These are phyloP conservation scores for Trichomycterus rosablanca DNA, from an alignment of 2,113 vertebrate genomes.

Conservation along the genomic window DNA sequence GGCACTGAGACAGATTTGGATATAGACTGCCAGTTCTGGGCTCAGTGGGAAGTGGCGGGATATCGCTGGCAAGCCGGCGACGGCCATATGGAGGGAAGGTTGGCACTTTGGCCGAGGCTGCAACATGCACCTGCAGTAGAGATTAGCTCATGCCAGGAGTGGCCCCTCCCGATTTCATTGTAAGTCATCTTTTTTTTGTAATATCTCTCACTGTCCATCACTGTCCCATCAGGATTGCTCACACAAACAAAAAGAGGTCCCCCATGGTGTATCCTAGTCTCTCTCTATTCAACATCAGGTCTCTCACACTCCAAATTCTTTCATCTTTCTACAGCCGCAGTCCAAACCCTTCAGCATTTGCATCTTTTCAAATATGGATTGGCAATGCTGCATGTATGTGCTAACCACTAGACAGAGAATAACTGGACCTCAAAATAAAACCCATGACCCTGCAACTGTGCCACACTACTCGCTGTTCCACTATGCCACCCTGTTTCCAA, in stretches of 20 bases:
- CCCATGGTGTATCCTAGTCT: neutral
- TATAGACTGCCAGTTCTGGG: constrained; percentile 54
- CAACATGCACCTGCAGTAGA: constrained; percentile 71
- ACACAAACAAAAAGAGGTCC: neutral
- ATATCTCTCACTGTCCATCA: constrained; percentile 26
- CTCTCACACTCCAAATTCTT: neutral
- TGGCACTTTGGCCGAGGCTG: constrained; percentile 71
- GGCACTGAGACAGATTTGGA: constrained; percentile 55
- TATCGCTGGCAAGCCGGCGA: constrained; percentile 73
- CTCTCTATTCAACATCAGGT: neutral
- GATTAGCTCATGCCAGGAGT: constrained; percentile 61
- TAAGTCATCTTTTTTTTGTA: constrained; percentile 36
- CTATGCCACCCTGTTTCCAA: too few relatives aligned
- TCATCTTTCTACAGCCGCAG: neutral
- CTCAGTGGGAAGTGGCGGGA: constrained; percentile 69
- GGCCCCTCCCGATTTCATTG: constrained; percentile 25
- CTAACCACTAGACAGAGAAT: too few relatives aligned
- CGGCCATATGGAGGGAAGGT: constrained; percentile 78
- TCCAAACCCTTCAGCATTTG: constrained; percentile 1
- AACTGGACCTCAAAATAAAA: too few relatives aligned
- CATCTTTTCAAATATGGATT: constrained; percentile 15
- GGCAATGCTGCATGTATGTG: constrained; percentile 14
- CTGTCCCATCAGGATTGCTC: constrained; percentile 37
- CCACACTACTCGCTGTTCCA: too few relatives aligned
- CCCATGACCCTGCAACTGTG: too few relatives aligned